Conservation (phyloP, 2,888 invertebrate genomes). For the Dione juno region DNA sequence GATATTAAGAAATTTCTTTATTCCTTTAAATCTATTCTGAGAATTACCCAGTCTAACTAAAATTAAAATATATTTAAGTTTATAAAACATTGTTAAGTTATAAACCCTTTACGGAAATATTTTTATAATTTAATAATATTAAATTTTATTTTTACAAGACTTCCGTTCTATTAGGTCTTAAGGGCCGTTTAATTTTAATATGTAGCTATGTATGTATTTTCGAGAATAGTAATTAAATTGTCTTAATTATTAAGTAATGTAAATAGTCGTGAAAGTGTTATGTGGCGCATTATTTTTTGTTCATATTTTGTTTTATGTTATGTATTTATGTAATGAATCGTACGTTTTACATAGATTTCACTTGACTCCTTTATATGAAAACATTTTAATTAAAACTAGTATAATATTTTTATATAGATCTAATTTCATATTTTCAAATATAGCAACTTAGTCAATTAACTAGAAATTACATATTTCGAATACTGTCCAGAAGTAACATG, state of each 20-base stretch:
- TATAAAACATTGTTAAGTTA: slow-evolving; percentile 38
- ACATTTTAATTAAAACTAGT: background rate
- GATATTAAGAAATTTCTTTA: slow-evolving; percentile 11
- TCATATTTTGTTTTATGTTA: slow-evolving; percentile 73
- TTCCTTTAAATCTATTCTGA: slow-evolving; percentile 12
- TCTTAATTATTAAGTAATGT: slow-evolving; percentile 76
- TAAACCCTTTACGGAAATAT: slow-evolving; percentile 38
- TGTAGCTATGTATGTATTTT: slow-evolving; percentile 80
- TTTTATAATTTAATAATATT: slow-evolving; percentile 36
- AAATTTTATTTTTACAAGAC: slow-evolving; percentile 58
- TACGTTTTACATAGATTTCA: slow-evolving; percentile 61
- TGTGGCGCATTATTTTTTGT: slow-evolving; percentile 79
- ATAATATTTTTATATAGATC: background rate
- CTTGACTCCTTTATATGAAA: slow-evolving; percentile 48
- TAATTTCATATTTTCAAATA: background rate
- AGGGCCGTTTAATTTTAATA: slow-evolving; percentile 70
- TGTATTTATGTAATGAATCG: slow-evolving; percentile 76
- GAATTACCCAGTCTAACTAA: slow-evolving; percentile 23
- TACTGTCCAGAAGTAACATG: background rate
- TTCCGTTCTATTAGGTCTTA: slow-evolving; percentile 67
- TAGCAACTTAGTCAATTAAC: slow-evolving; percentile 20
- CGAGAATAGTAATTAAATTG: slow-evolving; percentile 76
- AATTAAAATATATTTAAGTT: slow-evolving; percentile 35
- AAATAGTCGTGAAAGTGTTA: slow-evolving; percentile 81
- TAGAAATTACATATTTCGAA: background rate